These are phyloP conservation scores for Cyprinodon brontotheroides DNA, from an alignment of 2,113 vertebrate species.

Conservation along the genomic window DNA sequence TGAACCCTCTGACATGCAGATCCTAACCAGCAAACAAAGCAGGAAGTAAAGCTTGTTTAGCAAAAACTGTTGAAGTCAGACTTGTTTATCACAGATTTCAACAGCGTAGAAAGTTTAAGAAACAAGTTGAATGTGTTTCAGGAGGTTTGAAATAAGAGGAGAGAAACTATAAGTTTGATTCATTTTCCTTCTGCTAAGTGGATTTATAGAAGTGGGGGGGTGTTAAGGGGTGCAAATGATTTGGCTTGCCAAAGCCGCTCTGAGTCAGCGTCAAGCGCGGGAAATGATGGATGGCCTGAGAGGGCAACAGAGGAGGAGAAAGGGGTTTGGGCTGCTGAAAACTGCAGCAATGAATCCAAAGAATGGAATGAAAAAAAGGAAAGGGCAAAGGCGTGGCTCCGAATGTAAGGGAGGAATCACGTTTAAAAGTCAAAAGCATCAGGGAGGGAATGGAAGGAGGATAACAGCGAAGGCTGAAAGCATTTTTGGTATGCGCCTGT, in stretches of 20 bases:
- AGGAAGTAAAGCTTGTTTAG: conserved; percentile 25
- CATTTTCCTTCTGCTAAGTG: conserved; percentile 10
- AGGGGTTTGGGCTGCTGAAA: conserved; percentile 42
- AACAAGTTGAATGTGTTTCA: neutral
- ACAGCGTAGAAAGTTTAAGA: neutral
- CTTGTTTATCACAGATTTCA: neutral
- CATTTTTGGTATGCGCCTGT: conserved; percentile 57
- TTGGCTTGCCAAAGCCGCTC: conserved; percentile 54
- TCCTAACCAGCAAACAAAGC: conserved; percentile 5
- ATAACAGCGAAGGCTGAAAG: conserved; percentile 48
- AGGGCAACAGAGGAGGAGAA: conserved; percentile 49
- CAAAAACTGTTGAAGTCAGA: neutral
- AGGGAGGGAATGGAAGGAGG: conserved; percentile 38
- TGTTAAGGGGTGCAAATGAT: conserved; percentile 13
- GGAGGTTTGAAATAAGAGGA: neutral
- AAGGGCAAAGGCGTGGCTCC: conserved; percentile 42
- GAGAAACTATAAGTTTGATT: no score
- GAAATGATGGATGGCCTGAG: conserved; percentile 69
- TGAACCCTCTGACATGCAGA: neutral
- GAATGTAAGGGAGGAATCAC: conserved; percentile 47
- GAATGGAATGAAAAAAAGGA: conserved; percentile 71
- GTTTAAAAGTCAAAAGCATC: conserved; percentile 47
- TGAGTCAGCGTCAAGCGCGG: conserved; percentile 49
- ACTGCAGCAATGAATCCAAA: conserved; percentile 60
- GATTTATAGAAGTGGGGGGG: conserved; percentile 12